These are phyloP conservation scores for Xylocampa areola DNA, from an alignment of 2,888 invertebrate genomes.

Conservation along the genomic window DNA sequence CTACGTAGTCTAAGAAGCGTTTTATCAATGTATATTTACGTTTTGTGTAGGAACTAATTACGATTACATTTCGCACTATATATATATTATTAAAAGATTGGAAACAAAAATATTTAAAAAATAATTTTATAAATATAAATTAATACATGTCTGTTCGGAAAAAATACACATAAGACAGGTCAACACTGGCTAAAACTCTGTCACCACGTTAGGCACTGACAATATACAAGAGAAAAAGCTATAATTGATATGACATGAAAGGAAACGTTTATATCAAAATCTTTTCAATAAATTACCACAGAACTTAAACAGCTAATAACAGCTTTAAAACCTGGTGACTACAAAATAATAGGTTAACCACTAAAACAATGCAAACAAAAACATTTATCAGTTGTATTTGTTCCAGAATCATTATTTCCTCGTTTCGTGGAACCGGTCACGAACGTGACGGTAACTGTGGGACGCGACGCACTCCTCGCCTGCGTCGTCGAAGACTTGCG, in stretches of 20 bases:
- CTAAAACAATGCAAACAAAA: slow-evolving; percentile 31
- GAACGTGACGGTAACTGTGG: slow-evolving; percentile 96
- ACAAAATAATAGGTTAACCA: neutral
- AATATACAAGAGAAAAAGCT: too few species aligned
- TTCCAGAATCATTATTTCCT: slow-evolving; percentile 91
- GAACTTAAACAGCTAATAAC: too few species aligned
- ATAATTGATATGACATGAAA: too few species aligned
- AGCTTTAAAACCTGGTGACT: too few species aligned
- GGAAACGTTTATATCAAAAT: too few species aligned
- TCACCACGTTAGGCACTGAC: too few species aligned
- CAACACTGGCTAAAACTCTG: too few species aligned
- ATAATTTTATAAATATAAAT: too few species aligned
- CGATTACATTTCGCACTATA: neutral
- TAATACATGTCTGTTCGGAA: too few species aligned
- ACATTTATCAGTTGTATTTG: slow-evolving; percentile 60
- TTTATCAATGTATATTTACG: slow-evolving; percentile 13
- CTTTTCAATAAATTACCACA: neutral
- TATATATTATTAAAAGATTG: too few species aligned
- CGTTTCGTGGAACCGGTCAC: slow-evolving; percentile 96
- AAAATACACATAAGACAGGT: too few species aligned
- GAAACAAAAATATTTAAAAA: too few species aligned
- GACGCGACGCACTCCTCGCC: slow-evolving; percentile 95
- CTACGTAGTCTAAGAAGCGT: slow-evolving; percentile 6
- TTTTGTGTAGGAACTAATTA: slow-evolving; percentile 9
- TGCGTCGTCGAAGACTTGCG: slow-evolving; percentile 97